These are phyloP conservation scores for Scaeva pyrastri DNA, from an alignment of 2,888 invertebrate genomes.

Conservation along the genomic window DNA sequence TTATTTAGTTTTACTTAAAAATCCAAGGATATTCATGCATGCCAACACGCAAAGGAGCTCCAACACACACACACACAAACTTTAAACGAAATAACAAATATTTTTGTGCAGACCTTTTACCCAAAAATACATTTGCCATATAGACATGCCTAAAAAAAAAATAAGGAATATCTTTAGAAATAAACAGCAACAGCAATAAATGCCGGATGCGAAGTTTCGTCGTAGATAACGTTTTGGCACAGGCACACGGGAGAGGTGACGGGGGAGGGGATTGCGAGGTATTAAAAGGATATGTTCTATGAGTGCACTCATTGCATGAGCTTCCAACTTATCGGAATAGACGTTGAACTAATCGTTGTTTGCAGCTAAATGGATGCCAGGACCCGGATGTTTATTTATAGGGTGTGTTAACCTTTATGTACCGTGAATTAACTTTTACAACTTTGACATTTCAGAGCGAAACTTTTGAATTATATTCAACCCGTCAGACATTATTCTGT, in stretches of 20 bases:
- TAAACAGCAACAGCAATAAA: neutral
- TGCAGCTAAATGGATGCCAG: slow-evolving; percentile 8
- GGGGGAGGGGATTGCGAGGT: neutral
- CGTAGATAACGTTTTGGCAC: slow-evolving; percentile 38
- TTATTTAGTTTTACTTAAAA: slow-evolving; percentile 29
- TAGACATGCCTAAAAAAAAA: neutral
- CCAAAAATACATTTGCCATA: slow-evolving; percentile 9
- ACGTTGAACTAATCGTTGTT: slow-evolving; percentile 57
- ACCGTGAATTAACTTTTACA: too few relatives aligned
- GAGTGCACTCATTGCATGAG: slow-evolving; percentile 61
- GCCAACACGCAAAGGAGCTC: slow-evolving; percentile 65
- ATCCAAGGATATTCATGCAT: slow-evolving; percentile 69
- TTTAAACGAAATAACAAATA: slow-evolving; percentile 46
- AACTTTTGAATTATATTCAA: too few relatives aligned
- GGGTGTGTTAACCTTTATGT: neutral
- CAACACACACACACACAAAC: slow-evolving; percentile 35
- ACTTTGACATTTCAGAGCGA: too few relatives aligned
- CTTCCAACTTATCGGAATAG: slow-evolving; percentile 61
- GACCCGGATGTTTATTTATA: slow-evolving; percentile 50
- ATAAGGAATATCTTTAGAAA: neutral
- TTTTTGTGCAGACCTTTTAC: slow-evolving; percentile 22
- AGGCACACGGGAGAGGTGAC: neutral
- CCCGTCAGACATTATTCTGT: too few relatives aligned
- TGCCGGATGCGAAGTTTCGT: slow-evolving; percentile 50
- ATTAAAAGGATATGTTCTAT: slow-evolving; percentile 25